phyloP scores from a whole-genome alignment of 2,113 vertebrate species.

The Vombatus ursinus region DNA sequence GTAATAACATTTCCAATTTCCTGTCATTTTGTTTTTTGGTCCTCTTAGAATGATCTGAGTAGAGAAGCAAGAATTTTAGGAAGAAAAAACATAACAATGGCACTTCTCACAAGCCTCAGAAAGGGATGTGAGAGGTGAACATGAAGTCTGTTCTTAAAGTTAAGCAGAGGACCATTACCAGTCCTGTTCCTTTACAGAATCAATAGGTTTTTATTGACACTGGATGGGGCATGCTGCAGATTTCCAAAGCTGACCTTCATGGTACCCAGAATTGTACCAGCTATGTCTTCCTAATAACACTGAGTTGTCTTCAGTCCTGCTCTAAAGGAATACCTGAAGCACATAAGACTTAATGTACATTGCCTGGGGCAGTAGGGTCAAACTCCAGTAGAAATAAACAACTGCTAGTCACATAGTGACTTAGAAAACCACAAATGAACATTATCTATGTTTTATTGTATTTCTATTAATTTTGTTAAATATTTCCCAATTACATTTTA shows the following conservation, averaged over 20 bases:
- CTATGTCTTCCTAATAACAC: background rate
- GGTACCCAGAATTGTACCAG: background rate
- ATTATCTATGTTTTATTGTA: background rate
- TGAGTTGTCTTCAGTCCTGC: background rate
- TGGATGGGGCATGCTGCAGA: background rate
- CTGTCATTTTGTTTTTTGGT: background rate
- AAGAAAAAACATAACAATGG: background rate
- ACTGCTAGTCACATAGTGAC: background rate
- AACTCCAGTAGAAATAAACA: background rate
- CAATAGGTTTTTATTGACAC: no score
- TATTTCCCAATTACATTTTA: background rate
- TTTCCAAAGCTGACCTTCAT: background rate
- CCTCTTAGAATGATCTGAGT: background rate
- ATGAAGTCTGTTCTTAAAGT: no score
- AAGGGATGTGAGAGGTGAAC: background rate
- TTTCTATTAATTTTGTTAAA: background rate
- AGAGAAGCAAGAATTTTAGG: background rate
- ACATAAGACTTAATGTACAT: background rate
- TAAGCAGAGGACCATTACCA: background rate
- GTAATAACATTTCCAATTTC: background rate
- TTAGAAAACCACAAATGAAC: background rate
- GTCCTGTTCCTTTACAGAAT: no score
- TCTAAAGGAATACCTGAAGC: background rate
- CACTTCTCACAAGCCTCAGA: background rate
- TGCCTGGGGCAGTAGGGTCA: background rate